phyloP scores from a whole-genome alignment of 2,888 invertebrate genomes.

The Yponomeuta cagnagella region DNA sequence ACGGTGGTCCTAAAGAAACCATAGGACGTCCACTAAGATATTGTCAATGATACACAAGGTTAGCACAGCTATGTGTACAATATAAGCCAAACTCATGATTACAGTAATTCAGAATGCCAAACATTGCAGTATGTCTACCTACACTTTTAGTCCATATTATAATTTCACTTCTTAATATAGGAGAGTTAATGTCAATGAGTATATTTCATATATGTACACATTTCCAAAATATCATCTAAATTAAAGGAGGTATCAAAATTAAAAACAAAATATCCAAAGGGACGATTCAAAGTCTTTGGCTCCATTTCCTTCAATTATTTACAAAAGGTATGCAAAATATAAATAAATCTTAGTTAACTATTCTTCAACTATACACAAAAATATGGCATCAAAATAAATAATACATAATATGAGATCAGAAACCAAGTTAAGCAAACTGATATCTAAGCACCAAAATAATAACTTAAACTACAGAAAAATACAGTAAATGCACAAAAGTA shows the following conservation, averaged over 20 bases:
- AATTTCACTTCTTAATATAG: slow-evolving; percentile 34
- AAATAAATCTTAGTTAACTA: slow-evolving; percentile 57
- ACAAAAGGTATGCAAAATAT: slow-evolving; percentile 24
- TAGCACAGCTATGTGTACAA: not conserved
- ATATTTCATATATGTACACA: slow-evolving; percentile 24
- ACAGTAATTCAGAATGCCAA: slow-evolving; percentile 45
- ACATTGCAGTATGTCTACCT: slow-evolving; percentile 32
- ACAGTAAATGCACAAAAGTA: not conserved
- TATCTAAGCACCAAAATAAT: slow-evolving; percentile 49
- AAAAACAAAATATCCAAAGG: slow-evolving; percentile 49
- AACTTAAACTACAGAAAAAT: not conserved
- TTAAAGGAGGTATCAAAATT: slow-evolving; percentile 29
- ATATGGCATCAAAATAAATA: slow-evolving; percentile 75
- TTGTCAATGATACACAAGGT: not conserved
- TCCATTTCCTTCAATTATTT: slow-evolving; percentile 43
- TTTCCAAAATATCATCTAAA: slow-evolving; percentile 38
- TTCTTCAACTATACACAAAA: slow-evolving; percentile 49
- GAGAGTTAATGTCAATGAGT: slow-evolving; percentile 47
- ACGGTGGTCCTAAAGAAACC: slow-evolving; percentile 17
- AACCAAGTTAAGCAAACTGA: slow-evolving; percentile 56
- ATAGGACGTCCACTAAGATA: slow-evolving; percentile 12
- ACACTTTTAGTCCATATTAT: slow-evolving; percentile 24
- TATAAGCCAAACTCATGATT: not conserved
- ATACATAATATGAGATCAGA: slow-evolving; percentile 74
- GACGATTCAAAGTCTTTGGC: slow-evolving; percentile 64